These are phyloP conservation scores for Maylandia zebra DNA, from an alignment of 2,113 vertebrate genomes.

Conservation along the genomic window DNA sequence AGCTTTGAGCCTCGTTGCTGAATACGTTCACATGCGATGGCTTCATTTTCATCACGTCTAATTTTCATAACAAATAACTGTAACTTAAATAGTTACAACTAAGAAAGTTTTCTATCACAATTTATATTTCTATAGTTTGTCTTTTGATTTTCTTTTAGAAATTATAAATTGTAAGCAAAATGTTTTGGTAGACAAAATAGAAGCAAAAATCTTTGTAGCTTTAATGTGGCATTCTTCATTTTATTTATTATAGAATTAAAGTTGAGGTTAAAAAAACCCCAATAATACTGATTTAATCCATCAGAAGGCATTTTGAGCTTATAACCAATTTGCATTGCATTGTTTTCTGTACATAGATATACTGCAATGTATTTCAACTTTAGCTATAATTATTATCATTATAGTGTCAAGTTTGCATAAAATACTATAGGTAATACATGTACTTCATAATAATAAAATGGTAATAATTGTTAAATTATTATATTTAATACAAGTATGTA, in stretches of 20 bases:
- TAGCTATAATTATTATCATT: not conserved
- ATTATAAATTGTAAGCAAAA: not conserved
- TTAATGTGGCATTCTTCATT: not conserved
- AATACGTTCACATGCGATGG: not conserved
- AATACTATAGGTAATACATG: not conserved
- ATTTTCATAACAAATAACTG: not conserved
- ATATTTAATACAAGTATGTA: not conserved
- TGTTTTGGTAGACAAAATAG: not conserved
- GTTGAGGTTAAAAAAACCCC: rapidly evolving
- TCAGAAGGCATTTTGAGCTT: not conserved
- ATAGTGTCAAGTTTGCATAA: not conserved
- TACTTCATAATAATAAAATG: not conserved
- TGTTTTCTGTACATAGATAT: not conserved
- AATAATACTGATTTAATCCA: not conserved
- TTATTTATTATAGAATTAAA: not conserved
- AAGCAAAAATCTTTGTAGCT: not conserved
- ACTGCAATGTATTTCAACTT: not conserved
- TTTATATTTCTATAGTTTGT: not conserved
- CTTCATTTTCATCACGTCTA: not conserved
- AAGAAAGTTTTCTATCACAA: not conserved
- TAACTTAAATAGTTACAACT: not conserved
- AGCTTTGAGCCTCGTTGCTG: not conserved
- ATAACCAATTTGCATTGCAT: not conserved
- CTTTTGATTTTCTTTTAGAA: not conserved
- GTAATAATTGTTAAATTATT: not conserved